Base-by-base conservation (phyloP, 2,888 invertebrate genomes). In the Ypsolopha scabrella region DNA sequence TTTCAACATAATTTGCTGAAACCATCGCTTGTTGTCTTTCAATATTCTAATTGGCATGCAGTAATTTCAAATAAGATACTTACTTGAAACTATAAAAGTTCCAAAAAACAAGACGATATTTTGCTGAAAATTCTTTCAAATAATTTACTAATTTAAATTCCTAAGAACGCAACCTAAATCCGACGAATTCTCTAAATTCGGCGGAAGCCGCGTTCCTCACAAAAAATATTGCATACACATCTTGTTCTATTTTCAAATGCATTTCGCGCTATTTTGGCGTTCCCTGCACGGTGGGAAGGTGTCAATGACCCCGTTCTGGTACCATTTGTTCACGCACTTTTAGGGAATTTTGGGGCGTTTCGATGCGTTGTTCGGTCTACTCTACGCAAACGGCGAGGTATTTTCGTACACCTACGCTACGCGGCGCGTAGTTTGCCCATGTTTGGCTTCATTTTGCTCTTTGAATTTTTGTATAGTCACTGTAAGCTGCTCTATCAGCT, bases 191-290 rank as follows among this genome's bases (percentile, higher is more conserved):
- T 47, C 24, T n/a, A 9, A 48, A 43, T 50, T 69, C 67, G 62
- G 68, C 76, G 77, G 79, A 77, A 72, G 68, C 67, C 59, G 59
- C 58, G 61, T 61, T 53, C 55, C 66, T 67, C 65, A 85, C 79
- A 85, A 85, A 85, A 86, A 85, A 86, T 85, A 83, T 83, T 83
- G 85, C 85, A 83, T 80, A 79, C 75, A 80, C 75, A 77, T 72
- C 74, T 74, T 80, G 77, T 62, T 85, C 85, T 86, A 86, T 86
- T 86, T 86, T 81, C 81, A 76, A 80, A 76, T 85, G 82, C 81
- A 86, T 86, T 86, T 86, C 73, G 85, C 85, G 86, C 83, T 86
- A 86, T 86, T 85, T 86, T 86, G 82, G 82, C 85, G 86, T 86
- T 85, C 85, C 85, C 85, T 83, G 75, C 75, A 69, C 74, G 68